Base-by-base conservation (phyloP, 2,888 invertebrate genomes). In the Zhuqinia jingwanae region DNA sequence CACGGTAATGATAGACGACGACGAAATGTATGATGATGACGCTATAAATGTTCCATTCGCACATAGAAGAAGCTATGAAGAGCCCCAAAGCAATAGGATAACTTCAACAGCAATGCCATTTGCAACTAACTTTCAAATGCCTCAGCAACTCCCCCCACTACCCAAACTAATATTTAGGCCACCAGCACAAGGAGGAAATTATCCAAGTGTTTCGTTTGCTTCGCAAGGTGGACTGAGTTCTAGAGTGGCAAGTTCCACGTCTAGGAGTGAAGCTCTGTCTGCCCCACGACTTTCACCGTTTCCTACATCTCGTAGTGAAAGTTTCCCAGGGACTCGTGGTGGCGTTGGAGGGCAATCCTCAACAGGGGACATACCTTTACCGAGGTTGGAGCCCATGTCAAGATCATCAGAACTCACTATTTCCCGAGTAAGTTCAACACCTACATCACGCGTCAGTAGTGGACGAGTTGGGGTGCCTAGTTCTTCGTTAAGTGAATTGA, bases 341-440 rank as follows among this genome's bases (percentile, higher is more conserved):
- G 27, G 20, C 30, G 22, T 10, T 11, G 27, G 25, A 15, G 58
- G n/a, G 2, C 73, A 42, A 6, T 13, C 27, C 2, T 17, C 11
- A 47, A 36, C 53, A 36, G 36, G 36, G n/a, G 76, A 76, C 42
- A 1, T 63, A 0, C 36, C 76, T 2, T 56, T 83, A 6, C 84
- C 84, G 0, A 47, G 84, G 30, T 15, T 83, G 22, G 84, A 84
- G 11, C 53, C 56, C 0, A 78, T 84, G 45, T 68, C 77, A 15
- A 60, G 83, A 20, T 84, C 84, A 20, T 84, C 84, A n/a, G 84
- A 84, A 70, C 70, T 84, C 1, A 84, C 75, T 11, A 80, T 84
- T 27, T 70, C 79, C 0, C 22, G 79, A 8, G 81, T 76, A 0
- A 78, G 73, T 27, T 70, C 76, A 8, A 60, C 70, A 0, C 82